Percentiles rank a stretch among this genome's conserved stretches.
Evolutionary conservation across 2,113 vertebrate species (phyloP).

Genomic region (Macquaria ambigua): DNA sequence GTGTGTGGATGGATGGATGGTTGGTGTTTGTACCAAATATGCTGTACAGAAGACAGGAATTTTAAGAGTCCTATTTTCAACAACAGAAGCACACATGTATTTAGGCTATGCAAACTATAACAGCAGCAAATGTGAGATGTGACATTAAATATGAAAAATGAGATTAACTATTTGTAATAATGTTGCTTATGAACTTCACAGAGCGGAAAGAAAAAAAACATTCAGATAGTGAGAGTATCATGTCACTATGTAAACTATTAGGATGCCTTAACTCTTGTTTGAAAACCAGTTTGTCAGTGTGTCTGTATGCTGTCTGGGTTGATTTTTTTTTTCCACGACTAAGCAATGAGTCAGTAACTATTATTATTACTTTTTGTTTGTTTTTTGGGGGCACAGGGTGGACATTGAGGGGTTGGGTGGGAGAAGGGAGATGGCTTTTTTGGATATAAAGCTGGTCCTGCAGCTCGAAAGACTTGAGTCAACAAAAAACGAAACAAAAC

Average conservation of each 20-base stretch:
- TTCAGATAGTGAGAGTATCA: constrained; percentile 70
- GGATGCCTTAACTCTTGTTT: constrained; percentile 87
- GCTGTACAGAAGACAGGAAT: constrained; percentile 72
- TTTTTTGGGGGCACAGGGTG: constrained; percentile 22
- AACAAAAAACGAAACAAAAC: constrained; percentile 56
- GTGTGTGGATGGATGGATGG: constrained; percentile 62
- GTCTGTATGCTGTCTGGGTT: constrained; percentile 61
- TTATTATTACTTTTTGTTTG: constrained; percentile 35
- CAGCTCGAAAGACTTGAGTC: constrained; percentile 56
- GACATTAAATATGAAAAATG: constrained; percentile 67
- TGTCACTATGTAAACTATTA: constrained; percentile 77
- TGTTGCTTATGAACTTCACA: constrained; percentile 51
- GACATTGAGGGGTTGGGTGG: constrained; percentile 21
- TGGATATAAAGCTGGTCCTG: constrained; percentile 49
- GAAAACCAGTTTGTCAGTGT: constrained; percentile 69
- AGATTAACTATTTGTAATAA: constrained; percentile 53
- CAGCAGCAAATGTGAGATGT: constrained; percentile 76
- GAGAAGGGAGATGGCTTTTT: constrained; percentile 32
- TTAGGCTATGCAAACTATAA: constrained; percentile 91
- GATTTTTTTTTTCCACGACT: constrained; percentile 40
- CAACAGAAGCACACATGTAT: constrained; percentile 86
- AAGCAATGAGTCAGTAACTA: constrained; percentile 45
- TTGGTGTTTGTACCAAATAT: constrained; percentile 78
- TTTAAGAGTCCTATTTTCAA: constrained; percentile 80
- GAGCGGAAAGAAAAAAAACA: constrained; percentile 25